Evolutionary conservation across 2,113 vertebrate genomes (phyloP).

Genomic region (Choloepus hoffmanni): DNA sequence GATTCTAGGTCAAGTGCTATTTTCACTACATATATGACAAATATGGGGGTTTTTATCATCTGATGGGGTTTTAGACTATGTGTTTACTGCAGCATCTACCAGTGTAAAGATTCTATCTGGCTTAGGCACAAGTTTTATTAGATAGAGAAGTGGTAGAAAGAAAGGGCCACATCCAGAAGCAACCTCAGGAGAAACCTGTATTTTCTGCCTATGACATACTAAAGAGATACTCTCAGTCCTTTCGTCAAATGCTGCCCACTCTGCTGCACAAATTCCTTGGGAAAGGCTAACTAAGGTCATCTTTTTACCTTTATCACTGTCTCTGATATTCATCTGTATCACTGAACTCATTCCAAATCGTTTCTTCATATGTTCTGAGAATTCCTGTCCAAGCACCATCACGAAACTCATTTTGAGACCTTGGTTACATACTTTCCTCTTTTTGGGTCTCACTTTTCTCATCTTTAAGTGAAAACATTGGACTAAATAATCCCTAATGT

Average conservation of each 20-base stretch:
- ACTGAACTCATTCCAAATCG: background rate
- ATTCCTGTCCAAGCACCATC: background rate
- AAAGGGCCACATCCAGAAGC: background rate
- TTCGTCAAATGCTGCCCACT: background rate
- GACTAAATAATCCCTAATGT: background rate
- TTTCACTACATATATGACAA: background rate
- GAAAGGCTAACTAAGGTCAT: background rate
- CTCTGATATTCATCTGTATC: background rate
- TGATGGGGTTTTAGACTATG: background rate
- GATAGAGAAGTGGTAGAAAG: background rate
- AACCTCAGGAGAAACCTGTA: background rate
- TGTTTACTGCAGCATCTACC: background rate
- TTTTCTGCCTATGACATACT: background rate
- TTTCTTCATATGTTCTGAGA: background rate
- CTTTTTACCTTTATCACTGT: background rate
- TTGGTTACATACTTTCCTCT: background rate
- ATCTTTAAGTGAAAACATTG: background rate
- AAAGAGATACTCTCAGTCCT: background rate
- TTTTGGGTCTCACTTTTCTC: background rate
- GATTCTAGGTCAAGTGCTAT: background rate
- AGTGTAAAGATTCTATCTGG: background rate
- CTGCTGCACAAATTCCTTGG: background rate
- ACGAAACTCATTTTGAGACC: background rate
- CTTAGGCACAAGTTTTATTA: background rate
- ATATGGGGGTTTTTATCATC: background rate